Conservation (phyloP, 2,113 vertebrate genomes). For the Rissa tridactyla region DNA sequence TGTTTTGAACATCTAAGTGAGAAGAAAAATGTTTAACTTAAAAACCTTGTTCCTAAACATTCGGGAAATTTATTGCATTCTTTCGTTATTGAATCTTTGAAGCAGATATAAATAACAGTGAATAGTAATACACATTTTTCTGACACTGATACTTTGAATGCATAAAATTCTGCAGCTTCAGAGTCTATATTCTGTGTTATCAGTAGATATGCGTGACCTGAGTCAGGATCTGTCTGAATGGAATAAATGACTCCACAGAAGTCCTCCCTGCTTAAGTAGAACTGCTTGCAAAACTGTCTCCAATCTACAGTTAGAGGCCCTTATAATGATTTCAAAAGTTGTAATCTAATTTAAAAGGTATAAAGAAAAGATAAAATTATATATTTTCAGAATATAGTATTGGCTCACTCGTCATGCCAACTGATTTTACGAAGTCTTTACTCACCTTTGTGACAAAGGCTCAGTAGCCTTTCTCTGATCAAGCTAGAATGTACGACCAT, state of each 20-base stretch:
- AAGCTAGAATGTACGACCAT: neutral
- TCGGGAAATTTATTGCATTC: neutral
- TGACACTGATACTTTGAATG: neutral
- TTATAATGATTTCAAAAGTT: constrained; percentile 11
- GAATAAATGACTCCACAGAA: neutral
- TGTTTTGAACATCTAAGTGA: neutral
- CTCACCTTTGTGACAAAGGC: neutral
- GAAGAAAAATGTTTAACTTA: neutral
- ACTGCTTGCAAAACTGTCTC: neutral
- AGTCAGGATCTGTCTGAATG: neutral
- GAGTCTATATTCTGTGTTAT: neutral
- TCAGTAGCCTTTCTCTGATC: neutral
- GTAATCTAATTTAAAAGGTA: constrained; percentile 23
- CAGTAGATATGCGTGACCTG: neutral
- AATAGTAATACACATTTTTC: neutral
- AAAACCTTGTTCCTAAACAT: neutral
- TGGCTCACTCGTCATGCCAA: neutral
- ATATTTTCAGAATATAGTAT: constrained; percentile 9
- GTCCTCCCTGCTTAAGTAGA: neutral
- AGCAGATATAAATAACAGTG: neutral
- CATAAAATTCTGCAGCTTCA: neutral
- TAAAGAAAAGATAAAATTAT: constrained; percentile 5
- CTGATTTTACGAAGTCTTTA: neutral
- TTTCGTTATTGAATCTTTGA: neutral
- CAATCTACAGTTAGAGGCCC: constrained; percentile 1